Evolutionary conservation across 2,797 vertebrate genomes (phyloP).

Genomic region (Hydrocynus forskahlii): DNA sequence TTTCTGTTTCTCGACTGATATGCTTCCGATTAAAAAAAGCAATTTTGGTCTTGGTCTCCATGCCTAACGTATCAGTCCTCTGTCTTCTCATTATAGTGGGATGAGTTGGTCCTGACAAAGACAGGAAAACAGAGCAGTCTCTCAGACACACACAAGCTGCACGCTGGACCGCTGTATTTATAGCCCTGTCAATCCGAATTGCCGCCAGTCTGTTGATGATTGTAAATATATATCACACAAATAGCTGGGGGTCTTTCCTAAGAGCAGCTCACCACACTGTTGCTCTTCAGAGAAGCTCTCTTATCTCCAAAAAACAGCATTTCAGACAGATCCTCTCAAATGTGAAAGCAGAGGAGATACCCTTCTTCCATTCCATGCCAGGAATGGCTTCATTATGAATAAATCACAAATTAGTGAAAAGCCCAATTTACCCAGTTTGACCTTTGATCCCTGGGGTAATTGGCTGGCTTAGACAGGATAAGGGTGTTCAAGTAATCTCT

Average conservation of each 20-base stretch:
- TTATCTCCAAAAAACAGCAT: background rate
- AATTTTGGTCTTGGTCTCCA: background rate
- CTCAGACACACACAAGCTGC: slow-evolving; percentile 13
- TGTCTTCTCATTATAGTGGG: background rate
- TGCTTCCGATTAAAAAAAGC: too few relatives aligned
- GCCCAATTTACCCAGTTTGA: too few relatives aligned
- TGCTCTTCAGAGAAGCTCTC: background rate
- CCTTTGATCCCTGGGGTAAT: too few relatives aligned
- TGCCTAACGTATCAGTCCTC: too few relatives aligned
- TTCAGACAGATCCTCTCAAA: slow-evolving; percentile 5
- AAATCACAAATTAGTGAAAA: background rate
- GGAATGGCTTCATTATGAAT: background rate
- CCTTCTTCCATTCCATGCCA: background rate
- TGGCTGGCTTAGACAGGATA: too few relatives aligned
- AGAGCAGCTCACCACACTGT: background rate
- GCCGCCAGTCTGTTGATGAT: background rate
- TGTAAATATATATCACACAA: slow-evolving; percentile 23
- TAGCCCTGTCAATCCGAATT: slow-evolving; percentile 14
- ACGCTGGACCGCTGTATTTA: slow-evolving; percentile 17
- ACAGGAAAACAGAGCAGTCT: background rate
- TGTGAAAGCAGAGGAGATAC: too few relatives aligned
- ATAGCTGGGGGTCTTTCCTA: background rate
- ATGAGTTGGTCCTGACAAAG: background rate
- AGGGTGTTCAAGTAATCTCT: too few relatives aligned
- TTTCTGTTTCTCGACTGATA: too few relatives aligned